Conservation (phyloP, 2,113 vertebrate species). For the Lipotes vexillifer region DNA sequence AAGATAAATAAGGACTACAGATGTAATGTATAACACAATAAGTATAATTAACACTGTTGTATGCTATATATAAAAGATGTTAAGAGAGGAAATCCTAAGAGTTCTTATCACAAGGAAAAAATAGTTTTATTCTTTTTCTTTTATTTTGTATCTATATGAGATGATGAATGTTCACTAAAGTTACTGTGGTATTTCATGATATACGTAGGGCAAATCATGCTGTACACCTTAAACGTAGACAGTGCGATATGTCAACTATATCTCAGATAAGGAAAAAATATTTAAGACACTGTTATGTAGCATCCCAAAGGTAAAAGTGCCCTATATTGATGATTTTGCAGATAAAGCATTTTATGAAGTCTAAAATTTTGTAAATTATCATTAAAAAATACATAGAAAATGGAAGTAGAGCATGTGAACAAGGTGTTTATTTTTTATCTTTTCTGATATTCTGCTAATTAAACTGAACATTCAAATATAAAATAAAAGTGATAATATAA, state of each 20-base stretch:
- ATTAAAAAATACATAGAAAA: background rate
- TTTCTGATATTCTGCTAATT: background rate
- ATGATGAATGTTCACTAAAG: background rate
- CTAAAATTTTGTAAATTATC: background rate
- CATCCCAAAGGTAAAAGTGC: background rate
- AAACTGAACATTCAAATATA: background rate
- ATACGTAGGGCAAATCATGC: background rate
- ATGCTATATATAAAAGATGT: background rate
- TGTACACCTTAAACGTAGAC: background rate
- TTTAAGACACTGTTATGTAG: background rate
- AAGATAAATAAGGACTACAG: background rate
- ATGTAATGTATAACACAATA: background rate
- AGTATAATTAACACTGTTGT: background rate
- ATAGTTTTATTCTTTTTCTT: background rate
- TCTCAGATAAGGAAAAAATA: background rate
- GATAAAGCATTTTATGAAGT: background rate
- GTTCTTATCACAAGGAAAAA: background rate
- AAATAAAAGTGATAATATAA: background rate
- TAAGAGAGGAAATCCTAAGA: background rate
- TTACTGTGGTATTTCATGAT: background rate
- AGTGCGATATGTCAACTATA: background rate
- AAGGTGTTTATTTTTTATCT: fast-evolving
- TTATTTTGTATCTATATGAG: background rate
- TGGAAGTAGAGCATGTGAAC: background rate
- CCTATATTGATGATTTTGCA: slow-evolving; percentile 31